Conservation (phyloP, 2,888 invertebrate species). For the Entomobrya proxima region DNA sequence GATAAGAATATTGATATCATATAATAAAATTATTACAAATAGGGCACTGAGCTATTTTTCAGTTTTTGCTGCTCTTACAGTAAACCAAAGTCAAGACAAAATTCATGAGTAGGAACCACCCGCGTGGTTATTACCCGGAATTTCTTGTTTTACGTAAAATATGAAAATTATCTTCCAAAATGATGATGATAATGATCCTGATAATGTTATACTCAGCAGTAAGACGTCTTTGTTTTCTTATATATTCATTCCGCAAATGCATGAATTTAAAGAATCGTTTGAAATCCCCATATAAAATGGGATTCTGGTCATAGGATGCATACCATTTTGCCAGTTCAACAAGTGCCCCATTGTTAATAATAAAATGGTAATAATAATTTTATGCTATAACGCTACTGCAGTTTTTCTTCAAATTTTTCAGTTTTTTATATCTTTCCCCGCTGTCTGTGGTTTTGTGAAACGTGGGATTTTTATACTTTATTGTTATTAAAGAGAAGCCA, state of each 20-base stretch:
- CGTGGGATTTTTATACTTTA: constrained; percentile 72
- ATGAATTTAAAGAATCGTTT: neutral
- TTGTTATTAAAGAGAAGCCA: constrained; percentile 62
- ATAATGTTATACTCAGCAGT: constrained; percentile 1
- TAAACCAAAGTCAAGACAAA: neutral
- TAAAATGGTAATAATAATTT: constrained; percentile 20
- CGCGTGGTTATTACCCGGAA: constrained; percentile 75
- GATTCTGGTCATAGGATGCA: constrained; percentile 28
- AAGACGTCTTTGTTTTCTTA: constrained; percentile 43
- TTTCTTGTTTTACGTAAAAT: constrained; percentile 74
- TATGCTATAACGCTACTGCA: constrained; percentile 48
- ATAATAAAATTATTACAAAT: constrained; percentile 2
- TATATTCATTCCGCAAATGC: constrained; percentile 31
- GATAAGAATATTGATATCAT: constrained; percentile 23
- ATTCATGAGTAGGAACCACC: constrained; percentile 69
- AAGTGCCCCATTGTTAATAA: neutral
- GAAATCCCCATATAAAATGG: constrained; percentile 46
- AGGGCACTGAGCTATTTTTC: constrained; percentile 28
- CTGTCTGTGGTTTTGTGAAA: constrained; percentile 49
- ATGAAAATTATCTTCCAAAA: constrained; percentile 71
- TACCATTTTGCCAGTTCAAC: constrained; percentile 10
- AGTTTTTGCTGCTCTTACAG: neutral
- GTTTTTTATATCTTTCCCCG: constrained; percentile 15
- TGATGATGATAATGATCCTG: constrained; percentile 17
- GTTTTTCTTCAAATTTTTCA: constrained; percentile 4